Evolutionary conservation across 2,797 vertebrate species (phyloP), one percentile per base, ranked within the genome.

Genomic region (Sciaenops ocellatus): DNA sequence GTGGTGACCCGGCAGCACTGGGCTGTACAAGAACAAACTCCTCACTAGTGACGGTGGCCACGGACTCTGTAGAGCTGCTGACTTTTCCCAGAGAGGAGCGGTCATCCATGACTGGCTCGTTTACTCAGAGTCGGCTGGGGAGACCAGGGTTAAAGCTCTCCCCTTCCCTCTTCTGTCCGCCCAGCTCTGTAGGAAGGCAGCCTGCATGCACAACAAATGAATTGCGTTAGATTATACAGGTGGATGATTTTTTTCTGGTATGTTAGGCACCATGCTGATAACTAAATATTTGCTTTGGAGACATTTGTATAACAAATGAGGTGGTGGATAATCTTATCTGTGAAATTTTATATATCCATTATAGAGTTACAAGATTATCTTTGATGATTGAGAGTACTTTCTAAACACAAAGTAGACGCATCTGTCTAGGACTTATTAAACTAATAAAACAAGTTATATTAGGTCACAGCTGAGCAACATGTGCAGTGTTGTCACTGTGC

Each of bases 11-110:
- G 15, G 95, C 96, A 3, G 93, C 86, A 4, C 94, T 93, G 60
- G 97, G 89, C 91, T 96, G 95, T 56, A 99, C 96, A 89, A 99
- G 89, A 89, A 98, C 97, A 93, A 98, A 99, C 86, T 98, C 98
- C 90, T 99, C 97, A 81, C 96, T 97, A 94, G 97, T 97, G 85
- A 97, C 90, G 0, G 96, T 95, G 82, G 97, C 95, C 66, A 97
- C 96, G 1, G 96, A 96, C 94, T 98, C 97, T 7, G 96, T 96
- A 71, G 97, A 96, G 91, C 95, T 95, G 84, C 93, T 94, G 81
- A 95, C 94, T 95, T 97, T 98, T 80, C 94, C 93, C 79, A 97
- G 95, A 3, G 96, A 96, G 78, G 96, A 93, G 94, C 87, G 92
- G 93, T 96, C 96, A 87, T 98, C 98, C 97, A 99, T 94, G 89